phyloP scores from a whole-genome alignment of 2,797 vertebrate species.

The Smutsia gigantea region DNA sequence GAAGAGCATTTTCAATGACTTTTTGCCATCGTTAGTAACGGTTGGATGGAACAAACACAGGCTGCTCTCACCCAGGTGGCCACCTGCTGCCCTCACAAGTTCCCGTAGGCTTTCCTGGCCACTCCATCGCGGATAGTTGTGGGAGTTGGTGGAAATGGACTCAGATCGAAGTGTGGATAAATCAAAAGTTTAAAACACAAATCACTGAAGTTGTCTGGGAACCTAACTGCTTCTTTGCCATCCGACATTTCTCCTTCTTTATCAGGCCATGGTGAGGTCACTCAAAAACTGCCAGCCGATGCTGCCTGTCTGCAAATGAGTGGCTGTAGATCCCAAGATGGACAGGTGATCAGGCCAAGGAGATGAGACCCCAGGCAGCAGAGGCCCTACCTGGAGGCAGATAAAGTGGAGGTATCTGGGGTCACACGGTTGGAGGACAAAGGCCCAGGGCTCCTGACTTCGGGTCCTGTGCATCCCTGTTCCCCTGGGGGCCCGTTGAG shows the following conservation, averaged over 20 bases:
- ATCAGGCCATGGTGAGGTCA: fast-evolving
- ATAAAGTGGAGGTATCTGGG: fast-evolving
- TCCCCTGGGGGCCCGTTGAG: background rate
- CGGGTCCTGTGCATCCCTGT: fast-evolving
- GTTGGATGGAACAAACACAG: constrained; percentile 49
- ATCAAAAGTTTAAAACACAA: constrained; percentile 45
- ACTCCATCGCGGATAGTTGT: background rate
- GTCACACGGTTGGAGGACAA: fast-evolving
- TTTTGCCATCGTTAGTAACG: constrained; percentile 46
- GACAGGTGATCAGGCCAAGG: fast-evolving
- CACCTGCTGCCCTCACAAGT: constrained; percentile 50
- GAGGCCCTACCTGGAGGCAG: fast-evolving
- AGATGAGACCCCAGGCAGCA: fast-evolving
- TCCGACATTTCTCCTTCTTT: background rate
- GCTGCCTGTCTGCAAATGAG: background rate
- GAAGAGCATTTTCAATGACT: constrained; percentile 75
- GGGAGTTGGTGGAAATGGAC: constrained; percentile 15
- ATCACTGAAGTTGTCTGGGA: constrained; percentile 51
- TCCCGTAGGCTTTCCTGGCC: constrained; percentile 39
- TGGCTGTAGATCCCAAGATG: fast-evolving
- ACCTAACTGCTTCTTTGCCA: background rate
- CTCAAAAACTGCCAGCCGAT: background rate
- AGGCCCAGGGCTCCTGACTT: background rate
- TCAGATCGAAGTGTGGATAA: constrained; percentile 1
- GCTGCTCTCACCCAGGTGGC: background rate